A percentile compares a stretch with the other conserved stretches of the same genome.
phyloP scores from a whole-genome alignment of 2,797 vertebrate genomes.

The Picus viridis region DNA sequence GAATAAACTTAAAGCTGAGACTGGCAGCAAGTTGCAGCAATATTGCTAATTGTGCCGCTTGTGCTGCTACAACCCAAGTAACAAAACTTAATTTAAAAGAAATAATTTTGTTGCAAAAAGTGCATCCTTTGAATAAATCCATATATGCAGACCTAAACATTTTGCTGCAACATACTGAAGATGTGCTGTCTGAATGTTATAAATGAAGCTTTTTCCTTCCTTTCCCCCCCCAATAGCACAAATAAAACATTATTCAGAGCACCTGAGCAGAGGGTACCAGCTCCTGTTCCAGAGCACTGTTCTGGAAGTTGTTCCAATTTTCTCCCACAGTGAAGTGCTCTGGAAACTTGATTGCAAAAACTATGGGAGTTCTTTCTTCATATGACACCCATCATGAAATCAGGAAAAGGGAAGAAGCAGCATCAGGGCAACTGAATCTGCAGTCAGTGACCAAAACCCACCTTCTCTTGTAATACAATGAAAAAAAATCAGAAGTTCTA shows the following conservation, averaged over 20 bases:
- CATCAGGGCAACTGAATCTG: slow-evolving; percentile 7
- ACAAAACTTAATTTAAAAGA: neutral
- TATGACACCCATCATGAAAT: neutral
- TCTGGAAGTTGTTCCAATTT: slow-evolving; percentile 51
- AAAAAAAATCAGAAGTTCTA: neutral
- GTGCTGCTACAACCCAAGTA: slow-evolving; percentile 59
- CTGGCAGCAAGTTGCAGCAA: slow-evolving; percentile 52
- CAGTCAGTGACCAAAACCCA: neutral
- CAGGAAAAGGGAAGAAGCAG: slow-evolving; percentile 36
- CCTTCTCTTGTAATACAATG: neutral
- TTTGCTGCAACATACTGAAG: neutral
- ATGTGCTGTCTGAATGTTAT: neutral
- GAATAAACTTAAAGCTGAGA: slow-evolving; percentile 63
- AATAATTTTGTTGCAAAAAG: slow-evolving; percentile 22
- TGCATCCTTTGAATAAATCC: slow-evolving; percentile 7
- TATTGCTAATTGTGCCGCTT: slow-evolving; percentile 47
- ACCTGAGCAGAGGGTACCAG: slow-evolving; percentile 65
- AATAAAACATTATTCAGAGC: slow-evolving; percentile 46
- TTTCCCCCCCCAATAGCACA: neutral
- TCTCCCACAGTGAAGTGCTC: slow-evolving; percentile 53
- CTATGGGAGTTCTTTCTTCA: slow-evolving; percentile 43
- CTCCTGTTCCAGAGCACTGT: slow-evolving; percentile 61
- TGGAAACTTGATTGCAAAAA: slow-evolving; percentile 56
- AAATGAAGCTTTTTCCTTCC: neutral
- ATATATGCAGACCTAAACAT: neutral